Conservation (phyloP, 1,140 invertebrate genomes). For the roundworm (Caenorhabditis elegans) region WBcel235 BX284602.5:11005001-11005500, state of each 20-base stretch:
- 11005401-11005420: constrained; percentile 9
- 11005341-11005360: constrained; percentile 1
- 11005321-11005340: too few relatives aligned
- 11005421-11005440: constrained; percentile 15
- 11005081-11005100: neutral
- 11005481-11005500: neutral
- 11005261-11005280: too few relatives aligned
- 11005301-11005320: neutral
- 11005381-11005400: constrained; percentile 27
- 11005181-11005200: neutral
- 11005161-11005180: too few relatives aligned
- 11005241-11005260: too few relatives aligned
- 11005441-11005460: constrained; percentile 1
- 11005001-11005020: constrained; percentile 8
- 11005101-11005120: neutral
- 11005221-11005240: too few relatives aligned
- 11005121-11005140: constrained; percentile 6
- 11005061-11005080: constrained; percentile 10
- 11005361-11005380: neutral
- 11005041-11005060: neutral
- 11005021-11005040: constrained; percentile 7
- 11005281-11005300: too few relatives aligned
- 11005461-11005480: neutral
- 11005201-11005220: too few relatives aligned
- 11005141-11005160: too few relatives aligned